Evolutionary conservation across 2,113 vertebrate species (phyloP).

Genomic region (Pelmatolapia mariae): DNA sequence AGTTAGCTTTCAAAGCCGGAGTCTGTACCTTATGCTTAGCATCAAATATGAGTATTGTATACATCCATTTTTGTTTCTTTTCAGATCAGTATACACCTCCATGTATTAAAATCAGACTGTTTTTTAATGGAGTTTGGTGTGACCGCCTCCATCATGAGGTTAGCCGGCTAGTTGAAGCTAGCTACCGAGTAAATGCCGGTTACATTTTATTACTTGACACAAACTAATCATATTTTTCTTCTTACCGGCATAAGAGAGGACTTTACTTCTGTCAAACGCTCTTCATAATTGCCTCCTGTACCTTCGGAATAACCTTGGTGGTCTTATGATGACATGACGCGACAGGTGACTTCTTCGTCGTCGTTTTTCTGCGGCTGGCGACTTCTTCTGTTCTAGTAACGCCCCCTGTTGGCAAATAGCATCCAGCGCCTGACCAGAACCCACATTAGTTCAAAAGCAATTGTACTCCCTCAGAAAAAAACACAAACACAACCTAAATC

Average conservation of each 20-base stretch:
- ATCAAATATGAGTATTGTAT: not conserved
- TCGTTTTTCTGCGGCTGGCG: not conserved
- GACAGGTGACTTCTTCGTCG: not conserved
- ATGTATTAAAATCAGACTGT: not conserved
- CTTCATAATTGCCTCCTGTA: not conserved
- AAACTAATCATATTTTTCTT: not conserved
- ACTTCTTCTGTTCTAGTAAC: conserved; percentile 7
- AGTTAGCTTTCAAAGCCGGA: not conserved
- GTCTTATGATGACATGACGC: not conserved
- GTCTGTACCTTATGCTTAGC: not conserved
- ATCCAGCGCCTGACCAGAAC: not conserved
- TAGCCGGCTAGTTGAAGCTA: not conserved
- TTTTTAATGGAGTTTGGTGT: not conserved
- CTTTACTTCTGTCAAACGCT: not conserved
- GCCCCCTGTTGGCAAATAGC: not conserved
- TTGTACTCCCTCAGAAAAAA: not conserved
- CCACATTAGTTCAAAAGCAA: not conserved
- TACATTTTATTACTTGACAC: not conserved
- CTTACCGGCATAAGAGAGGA: not conserved
- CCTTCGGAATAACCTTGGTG: conserved; percentile 15
- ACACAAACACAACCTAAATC: not conserved
- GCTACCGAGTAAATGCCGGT: not conserved
- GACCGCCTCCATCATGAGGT: not conserved
- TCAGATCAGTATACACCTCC: not conserved
- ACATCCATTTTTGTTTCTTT: not conserved